Percentiles rank a stretch among this genome's conserved stretches.
phyloP scores from a whole-genome alignment of 1,140 invertebrate genomes.

The Pseudomyrmex dendroicus region DNA sequence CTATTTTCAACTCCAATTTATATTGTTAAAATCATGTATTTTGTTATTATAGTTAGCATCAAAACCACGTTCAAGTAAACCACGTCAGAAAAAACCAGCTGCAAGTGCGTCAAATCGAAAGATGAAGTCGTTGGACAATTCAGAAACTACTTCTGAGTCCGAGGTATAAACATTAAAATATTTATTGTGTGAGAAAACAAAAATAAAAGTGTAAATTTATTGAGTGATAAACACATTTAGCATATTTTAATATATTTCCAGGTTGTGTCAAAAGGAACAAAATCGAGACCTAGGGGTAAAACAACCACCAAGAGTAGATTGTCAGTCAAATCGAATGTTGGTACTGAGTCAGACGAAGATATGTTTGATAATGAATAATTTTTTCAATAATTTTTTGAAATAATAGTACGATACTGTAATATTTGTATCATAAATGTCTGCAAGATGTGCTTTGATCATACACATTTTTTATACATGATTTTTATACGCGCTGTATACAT shows the following conservation, averaged over 20 bases:
- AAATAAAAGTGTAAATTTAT: neutral
- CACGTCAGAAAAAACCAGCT: neutral
- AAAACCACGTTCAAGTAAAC: conserved; percentile 9
- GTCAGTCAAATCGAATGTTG: neutral
- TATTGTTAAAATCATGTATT: neutral
- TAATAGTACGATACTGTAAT: conserved; percentile 6
- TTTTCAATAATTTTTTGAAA: neutral
- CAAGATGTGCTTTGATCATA: too few relatives aligned
- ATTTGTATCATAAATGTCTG: too few relatives aligned
- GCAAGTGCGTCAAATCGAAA: neutral
- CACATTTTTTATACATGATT: neutral
- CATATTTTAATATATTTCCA: conserved; percentile 54
- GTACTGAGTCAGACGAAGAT: conserved; percentile 75
- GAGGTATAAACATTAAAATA: conserved; percentile 48
- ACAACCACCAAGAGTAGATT: conserved; percentile 30
- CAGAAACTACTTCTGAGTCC: conserved; percentile 20
- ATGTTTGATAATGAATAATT: conserved; percentile 74
- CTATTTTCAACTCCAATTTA: neutral
- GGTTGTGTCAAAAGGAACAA: conserved; percentile 73
- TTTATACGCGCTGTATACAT: too few relatives aligned
- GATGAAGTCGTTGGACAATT: neutral
- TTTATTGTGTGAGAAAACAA: neutral
- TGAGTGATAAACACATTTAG: conserved; percentile 20
- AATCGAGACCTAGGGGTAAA: conserved; percentile 62
- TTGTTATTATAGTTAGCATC: neutral